These are phyloP conservation scores for Wiebesia pumilae DNA, from an alignment of 1,140 invertebrate species.

Conservation along the genomic window DNA sequence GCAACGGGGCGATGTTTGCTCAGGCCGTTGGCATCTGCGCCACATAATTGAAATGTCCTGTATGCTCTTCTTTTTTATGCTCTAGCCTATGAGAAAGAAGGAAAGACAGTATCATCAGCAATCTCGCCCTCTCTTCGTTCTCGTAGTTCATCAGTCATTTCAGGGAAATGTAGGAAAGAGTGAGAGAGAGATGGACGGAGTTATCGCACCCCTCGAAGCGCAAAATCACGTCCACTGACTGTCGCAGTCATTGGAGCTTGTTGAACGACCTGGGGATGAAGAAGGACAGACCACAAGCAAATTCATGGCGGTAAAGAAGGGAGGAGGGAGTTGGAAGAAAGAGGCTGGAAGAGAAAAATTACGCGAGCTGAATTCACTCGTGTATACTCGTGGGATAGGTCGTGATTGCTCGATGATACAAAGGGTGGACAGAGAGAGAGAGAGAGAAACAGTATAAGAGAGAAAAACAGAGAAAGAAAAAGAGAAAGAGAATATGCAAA, in stretches of 20 bases:
- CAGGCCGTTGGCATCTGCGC: conserved; percentile 49
- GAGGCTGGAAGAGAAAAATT: conserved; percentile 17
- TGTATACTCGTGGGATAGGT: conserved; percentile 62
- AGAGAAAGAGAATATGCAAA: conserved; percentile 16
- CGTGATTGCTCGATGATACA: conserved; percentile 72
- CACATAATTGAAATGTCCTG: conserved; percentile 71
- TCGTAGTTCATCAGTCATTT: conserved; percentile 72
- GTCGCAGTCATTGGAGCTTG: background rate
- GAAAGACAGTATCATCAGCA: conserved; percentile 53
- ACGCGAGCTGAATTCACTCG: conserved; percentile 41
- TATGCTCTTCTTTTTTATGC: conserved; percentile 49
- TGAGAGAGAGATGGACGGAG: conserved; percentile 31
- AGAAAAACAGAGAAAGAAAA: conserved; percentile 56
- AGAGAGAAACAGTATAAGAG: conserved; percentile 63
- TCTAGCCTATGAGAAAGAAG: conserved; percentile 62
- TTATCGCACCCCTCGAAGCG: conserved; percentile 44
- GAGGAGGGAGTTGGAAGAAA: background rate
- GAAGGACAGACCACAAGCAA: conserved; percentile 11
- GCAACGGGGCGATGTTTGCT: conserved; percentile 39
- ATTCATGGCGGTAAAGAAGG: conserved; percentile 16
- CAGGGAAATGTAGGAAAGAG: conserved; percentile 50
- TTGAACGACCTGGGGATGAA: conserved; percentile 43
- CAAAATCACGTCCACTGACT: conserved; percentile 47
- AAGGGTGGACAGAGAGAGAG: conserved; percentile 68
- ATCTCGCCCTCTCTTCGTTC: conserved; percentile 47